Conservation (phyloP, 2,888 invertebrate species). For the Aphrophora alni region DNA sequence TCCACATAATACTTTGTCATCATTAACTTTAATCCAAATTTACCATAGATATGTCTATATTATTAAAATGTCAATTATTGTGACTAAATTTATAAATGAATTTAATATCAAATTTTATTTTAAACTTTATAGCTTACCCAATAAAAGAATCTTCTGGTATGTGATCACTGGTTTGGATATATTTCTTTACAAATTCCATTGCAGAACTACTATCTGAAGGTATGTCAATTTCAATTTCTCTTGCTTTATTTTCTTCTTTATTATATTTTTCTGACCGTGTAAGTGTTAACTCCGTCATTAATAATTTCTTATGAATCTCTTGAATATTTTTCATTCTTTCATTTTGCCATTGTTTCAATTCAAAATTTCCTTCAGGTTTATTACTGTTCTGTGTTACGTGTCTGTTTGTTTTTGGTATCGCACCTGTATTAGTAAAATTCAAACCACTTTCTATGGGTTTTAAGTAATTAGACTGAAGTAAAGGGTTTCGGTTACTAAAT, state of each 20-base stretch:
- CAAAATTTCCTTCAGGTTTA: not conserved
- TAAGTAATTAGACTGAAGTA: not conserved
- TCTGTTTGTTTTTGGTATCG: not conserved
- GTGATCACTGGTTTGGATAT: not conserved
- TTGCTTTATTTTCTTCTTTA: not conserved
- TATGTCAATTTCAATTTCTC: not conserved
- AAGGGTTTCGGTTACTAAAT: not conserved
- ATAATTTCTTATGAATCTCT: not conserved
- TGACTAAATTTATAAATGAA: no score
- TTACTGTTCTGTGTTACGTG: not conserved
- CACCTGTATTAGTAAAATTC: not conserved
- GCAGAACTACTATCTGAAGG: not conserved
- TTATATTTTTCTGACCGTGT: not conserved
- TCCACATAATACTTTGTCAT: no score
- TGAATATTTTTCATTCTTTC: not conserved
- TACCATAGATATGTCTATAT: no score
- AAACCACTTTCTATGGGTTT: not conserved
- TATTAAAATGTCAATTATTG: no score
- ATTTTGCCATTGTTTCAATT: not conserved
- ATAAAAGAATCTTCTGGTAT: not conserved
- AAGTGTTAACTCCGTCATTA: not conserved
- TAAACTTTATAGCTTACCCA: not conserved
- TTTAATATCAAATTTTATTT: no score
- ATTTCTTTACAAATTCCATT: not conserved
- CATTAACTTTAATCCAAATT: no score